These are phyloP conservation scores for Spicauda simplicius DNA, from an alignment of 2,888 invertebrate species.

Conservation along the genomic window DNA sequence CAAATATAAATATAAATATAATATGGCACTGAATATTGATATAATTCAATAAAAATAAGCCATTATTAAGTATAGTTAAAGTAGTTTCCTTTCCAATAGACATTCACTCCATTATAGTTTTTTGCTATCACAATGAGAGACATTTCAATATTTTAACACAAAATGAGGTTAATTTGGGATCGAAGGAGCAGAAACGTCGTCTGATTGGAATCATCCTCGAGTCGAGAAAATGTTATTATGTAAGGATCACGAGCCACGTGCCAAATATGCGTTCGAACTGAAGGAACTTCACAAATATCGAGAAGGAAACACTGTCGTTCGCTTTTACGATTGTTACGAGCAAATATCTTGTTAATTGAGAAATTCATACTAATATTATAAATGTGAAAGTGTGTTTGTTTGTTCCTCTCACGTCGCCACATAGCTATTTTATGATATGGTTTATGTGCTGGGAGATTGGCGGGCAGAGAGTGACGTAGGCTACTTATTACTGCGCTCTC, in stretches of 20 bases:
- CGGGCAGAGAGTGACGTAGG: no score
- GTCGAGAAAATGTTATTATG: slow-evolving; percentile 12
- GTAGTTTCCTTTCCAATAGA: not conserved
- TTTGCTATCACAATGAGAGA: not conserved
- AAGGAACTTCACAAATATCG: slow-evolving; percentile 1
- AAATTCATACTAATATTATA: no score
- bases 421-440: no score
- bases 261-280: slow-evolving; percentile 11
- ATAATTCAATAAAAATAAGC: no score
- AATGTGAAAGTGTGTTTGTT: no score
- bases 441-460: no score
- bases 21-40: no score
- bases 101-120: not conserved
- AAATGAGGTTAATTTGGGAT: slow-evolving; percentile 20
- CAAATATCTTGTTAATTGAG: no score
- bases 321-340: slow-evolving; percentile 3
- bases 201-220: slow-evolving; percentile 15
- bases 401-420: no score
- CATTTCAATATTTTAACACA: slow-evolving; percentile 7
- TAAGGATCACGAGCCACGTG: slow-evolving; percentile 9
- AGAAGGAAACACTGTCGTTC: not conserved
- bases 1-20: no score
- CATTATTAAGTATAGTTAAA: not conserved
- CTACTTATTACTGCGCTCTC: no score
- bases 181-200: slow-evolving; percentile 15